Percentiles rank a stretch among this genome's conserved stretches.
Conservation (phyloP, 2,797 vertebrate genomes). For the Liasis olivaceus region DNA sequence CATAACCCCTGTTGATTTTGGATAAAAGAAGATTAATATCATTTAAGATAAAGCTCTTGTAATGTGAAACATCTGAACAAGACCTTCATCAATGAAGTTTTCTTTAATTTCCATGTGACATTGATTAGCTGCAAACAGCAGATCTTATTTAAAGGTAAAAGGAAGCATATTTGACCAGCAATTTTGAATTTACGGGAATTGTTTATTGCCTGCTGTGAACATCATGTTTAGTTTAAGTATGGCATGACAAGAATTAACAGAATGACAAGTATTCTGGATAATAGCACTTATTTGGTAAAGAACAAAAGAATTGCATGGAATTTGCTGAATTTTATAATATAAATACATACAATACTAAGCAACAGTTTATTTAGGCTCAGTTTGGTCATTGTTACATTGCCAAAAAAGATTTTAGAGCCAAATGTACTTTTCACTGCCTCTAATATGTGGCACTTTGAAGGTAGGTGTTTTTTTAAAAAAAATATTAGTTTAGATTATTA, state of each 20-base stretch:
- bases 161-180: background rate
- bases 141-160: background rate
- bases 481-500: slow-evolving; percentile 51
- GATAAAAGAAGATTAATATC: background rate
- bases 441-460: slow-evolving; percentile 31
- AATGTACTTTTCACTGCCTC: slow-evolving; percentile 20
- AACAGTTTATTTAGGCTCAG: slow-evolving; percentile 19
- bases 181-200: background rate
- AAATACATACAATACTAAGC: background rate
- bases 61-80: background rate
- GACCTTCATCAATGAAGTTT: background rate
- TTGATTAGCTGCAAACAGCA: background rate
- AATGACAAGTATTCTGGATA: slow-evolving; percentile 42
- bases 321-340: background rate
- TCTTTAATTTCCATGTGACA: background rate
- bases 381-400: slow-evolving; percentile 33
- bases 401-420: slow-evolving; percentile 25
- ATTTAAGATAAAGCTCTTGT: background rate
- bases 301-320: slow-evolving; percentile 37
- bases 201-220: background rate
- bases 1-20: background rate
- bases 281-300: slow-evolving; percentile 14
- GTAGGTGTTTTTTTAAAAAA: slow-evolving; percentile 18
- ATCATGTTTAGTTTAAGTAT: background rate
- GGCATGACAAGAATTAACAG: slow-evolving; percentile 33